These are phyloP conservation scores for Torymus auratus DNA, from an alignment of 2,888 invertebrate species.

Conservation along the genomic window DNA sequence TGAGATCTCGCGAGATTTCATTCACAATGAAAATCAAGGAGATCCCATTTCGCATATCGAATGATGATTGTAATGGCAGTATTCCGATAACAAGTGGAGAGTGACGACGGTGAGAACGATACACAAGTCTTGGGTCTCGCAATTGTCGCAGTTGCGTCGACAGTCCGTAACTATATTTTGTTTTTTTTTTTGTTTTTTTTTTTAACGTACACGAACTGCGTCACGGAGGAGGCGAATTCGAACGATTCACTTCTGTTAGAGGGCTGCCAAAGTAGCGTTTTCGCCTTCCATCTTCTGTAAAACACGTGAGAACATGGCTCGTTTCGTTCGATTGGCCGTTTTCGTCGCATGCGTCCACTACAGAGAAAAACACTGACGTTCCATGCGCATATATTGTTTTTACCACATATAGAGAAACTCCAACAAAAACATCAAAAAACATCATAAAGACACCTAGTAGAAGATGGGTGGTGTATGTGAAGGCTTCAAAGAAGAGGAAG, in stretches of 20 bases:
- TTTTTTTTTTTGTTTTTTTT: conserved; percentile 31
- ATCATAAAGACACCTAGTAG: conserved; percentile 50
- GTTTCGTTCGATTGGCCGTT: conserved; percentile 51
- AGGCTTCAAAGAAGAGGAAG: conserved; percentile 26
- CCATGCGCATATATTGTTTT: conserved; percentile 54
- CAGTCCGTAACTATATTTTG: conserved; percentile 39
- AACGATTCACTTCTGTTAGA: conserved; percentile 75
- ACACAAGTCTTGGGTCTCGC: conserved; percentile 53
- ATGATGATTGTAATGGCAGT: conserved; percentile 53
- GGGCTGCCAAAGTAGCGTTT: conserved; percentile 75
- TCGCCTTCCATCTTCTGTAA: conserved; percentile 76
- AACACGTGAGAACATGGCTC: conserved; percentile 69
- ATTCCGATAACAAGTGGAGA: conserved; percentile 53
- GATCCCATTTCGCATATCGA: conserved; percentile 23
- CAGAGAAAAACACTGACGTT: conserved; percentile 57
- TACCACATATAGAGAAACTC: conserved; percentile 50
- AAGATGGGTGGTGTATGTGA: conserved; percentile 32
- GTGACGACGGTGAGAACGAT: conserved; percentile 37
- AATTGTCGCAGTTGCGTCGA: conserved; percentile 51
- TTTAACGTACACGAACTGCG: conserved; percentile 36
- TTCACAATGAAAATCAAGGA: conserved; percentile 47
- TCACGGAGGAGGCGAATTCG: conserved; percentile 57
- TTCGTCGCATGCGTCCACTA: conserved; percentile 58
- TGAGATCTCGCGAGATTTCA: conserved; percentile 40
- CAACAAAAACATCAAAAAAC: conserved; percentile 43